phyloP scores from a whole-genome alignment of 1,140 invertebrate genomes.

The Macrobrachium rosenbergii region DNA sequence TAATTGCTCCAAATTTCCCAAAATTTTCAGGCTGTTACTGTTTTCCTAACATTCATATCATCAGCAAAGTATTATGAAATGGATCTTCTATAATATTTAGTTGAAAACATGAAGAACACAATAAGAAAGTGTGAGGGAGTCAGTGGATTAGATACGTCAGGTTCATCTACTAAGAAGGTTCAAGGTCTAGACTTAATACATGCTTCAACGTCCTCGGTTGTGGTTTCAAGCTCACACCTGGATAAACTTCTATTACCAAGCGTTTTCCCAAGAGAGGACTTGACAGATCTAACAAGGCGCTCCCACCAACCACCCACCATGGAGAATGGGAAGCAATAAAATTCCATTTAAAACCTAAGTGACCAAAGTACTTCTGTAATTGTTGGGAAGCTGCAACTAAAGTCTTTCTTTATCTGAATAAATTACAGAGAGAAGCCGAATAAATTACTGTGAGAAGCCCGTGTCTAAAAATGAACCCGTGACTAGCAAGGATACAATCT shows the following conservation, averaged over 20 bases:
- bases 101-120: too few species aligned
- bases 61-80: too few species aligned
- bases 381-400: not conserved
- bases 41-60: too few species aligned
- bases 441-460: too few species aligned
- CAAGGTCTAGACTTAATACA: slow-evolving; percentile 21
- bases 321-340: slow-evolving; percentile 47
- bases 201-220: slow-evolving; percentile 8
- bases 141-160: slow-evolving; percentile 18
- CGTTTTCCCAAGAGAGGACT: slow-evolving; percentile 39
- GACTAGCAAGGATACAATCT: slow-evolving; percentile 32
- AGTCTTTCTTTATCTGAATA: slow-evolving; percentile 35
- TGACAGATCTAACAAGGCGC: slow-evolving; percentile 53
- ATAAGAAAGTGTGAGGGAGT: slow-evolving; percentile 4
- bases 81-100: too few species aligned
- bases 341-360: slow-evolving; percentile 41
- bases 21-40: too few species aligned
- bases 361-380: slow-evolving; percentile 18
- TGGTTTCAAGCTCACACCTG: slow-evolving; percentile 31
- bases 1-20: too few species aligned
- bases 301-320: slow-evolving; percentile 63
- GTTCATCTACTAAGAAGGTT: not conserved
- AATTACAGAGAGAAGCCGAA: not conserved
- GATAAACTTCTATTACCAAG: slow-evolving; percentile 22
- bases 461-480: too few species aligned